Percentiles rank a stretch among this genome's conserved stretches.
Conservation (phyloP, 1,140 invertebrate genomes). For the Spodoptera litura region DNA sequence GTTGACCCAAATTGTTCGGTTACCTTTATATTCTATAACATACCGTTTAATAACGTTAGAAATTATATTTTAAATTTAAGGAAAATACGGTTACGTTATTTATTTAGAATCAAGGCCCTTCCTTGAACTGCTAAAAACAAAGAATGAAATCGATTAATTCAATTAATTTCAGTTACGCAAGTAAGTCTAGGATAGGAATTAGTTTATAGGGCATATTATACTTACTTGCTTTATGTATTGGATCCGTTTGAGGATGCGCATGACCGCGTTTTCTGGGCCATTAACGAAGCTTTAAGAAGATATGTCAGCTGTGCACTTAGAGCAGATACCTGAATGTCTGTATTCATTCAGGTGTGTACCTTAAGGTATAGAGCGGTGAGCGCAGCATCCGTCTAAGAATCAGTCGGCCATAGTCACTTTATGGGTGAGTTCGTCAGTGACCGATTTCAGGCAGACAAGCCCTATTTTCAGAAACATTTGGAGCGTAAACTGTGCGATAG, state of each 20-base stretch:
- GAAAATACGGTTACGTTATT: neutral
- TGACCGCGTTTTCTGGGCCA: conserved; percentile 71
- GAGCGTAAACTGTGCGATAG: conserved; percentile 20
- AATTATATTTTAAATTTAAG: conserved; percentile 13
- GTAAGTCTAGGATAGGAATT: neutral
- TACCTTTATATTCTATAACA: conserved; percentile 32
- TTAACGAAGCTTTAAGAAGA: conserved; percentile 67
- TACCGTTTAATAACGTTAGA: conserved; percentile 1
- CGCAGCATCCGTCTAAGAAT: conserved; percentile 59
- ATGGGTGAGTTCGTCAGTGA: conserved; percentile 68
- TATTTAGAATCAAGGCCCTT: conserved; percentile 17
- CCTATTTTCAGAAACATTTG: conserved; percentile 44
- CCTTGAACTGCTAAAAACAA: conserved; percentile 15
- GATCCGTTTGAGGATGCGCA: conserved; percentile 56
- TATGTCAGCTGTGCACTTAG: conserved; percentile 55
- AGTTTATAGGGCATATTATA: neutral
- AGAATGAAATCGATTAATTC: neutral
- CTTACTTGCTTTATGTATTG: conserved; percentile 9
- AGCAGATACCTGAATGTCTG: conserved; percentile 56
- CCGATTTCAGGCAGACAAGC: conserved; percentile 26
- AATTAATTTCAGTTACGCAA: conserved; percentile 10
- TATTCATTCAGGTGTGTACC: conserved; percentile 51
- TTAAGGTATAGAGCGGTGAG: conserved; percentile 50
- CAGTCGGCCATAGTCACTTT: conserved; percentile 59
- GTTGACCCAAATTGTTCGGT: conserved; percentile 41